A percentile compares a stretch with the other conserved stretches of the same genome.
phyloP scores from a whole-genome alignment of 2,888 invertebrate genomes.

The Dolichopus griseipennis region DNA sequence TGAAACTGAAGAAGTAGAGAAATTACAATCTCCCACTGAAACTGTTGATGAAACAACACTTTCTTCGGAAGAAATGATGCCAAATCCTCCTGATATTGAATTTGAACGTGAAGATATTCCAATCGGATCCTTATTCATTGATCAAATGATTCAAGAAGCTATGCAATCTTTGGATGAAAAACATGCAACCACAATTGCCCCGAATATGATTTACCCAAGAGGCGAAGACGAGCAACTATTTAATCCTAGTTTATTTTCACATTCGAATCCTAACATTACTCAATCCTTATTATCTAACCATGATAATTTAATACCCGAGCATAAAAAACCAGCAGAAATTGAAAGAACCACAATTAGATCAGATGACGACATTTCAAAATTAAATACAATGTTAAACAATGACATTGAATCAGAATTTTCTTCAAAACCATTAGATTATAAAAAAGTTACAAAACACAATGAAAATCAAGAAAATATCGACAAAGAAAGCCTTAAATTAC shows the following conservation, averaged over 20 bases:
- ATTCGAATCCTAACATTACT: neutral
- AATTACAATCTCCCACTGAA: conserved; percentile 18
- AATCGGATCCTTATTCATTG: conserved; percentile 8
- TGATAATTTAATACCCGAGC: conserved; percentile 10
- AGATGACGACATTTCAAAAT: neutral
- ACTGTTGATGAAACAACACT: neutral
- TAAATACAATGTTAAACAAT: neutral
- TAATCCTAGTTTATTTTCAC: neutral
- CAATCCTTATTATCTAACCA: neutral
- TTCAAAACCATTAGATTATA: neutral
- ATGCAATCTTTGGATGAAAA: neutral
- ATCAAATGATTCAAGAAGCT: neutral
- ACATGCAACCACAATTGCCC: neutral
- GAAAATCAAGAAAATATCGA: conserved; percentile 13
- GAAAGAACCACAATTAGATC: conserved; percentile 1
- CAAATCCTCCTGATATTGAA: conserved; percentile 9
- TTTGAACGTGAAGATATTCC: conserved; percentile 2
- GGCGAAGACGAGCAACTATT: neutral
- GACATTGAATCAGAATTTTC: neutral
- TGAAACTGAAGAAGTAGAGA: conserved; percentile 15
- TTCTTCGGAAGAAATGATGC: neutral
- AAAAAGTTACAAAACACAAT: neutral
- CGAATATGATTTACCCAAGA: neutral
- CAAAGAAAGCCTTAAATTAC: neutral
- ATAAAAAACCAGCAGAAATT: neutral